Percentiles rank a stretch among this genome's conserved stretches.
These are phyloP conservation scores for Dissostichus mawsoni DNA, from an alignment of 2,113 vertebrate genomes.

Conservation along the genomic window DNA sequence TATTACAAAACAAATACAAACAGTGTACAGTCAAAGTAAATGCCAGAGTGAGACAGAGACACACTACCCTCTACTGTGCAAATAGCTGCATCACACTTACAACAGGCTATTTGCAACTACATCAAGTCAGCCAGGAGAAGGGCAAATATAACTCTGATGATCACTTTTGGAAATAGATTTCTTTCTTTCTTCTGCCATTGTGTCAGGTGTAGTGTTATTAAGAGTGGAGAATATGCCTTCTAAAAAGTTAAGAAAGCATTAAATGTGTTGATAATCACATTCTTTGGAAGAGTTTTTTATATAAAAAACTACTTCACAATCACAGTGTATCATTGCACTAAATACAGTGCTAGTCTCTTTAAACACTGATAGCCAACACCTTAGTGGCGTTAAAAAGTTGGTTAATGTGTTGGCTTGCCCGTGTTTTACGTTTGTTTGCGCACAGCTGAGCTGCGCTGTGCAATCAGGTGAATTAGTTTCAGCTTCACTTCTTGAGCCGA, in stretches of 20 bases:
- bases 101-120: background rate
- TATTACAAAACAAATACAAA: background rate
- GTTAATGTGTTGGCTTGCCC: background rate
- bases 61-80: conserved; percentile 59
- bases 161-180: background rate
- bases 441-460: background rate
- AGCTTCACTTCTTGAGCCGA: background rate
- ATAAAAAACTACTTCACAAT: background rate
- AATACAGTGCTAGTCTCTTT: background rate
- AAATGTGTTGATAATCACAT: background rate
- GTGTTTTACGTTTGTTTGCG: background rate
- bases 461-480: conserved; percentile 45
- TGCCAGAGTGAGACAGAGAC: background rate
- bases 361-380: background rate
- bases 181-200: background rate
- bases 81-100: conserved; percentile 20
- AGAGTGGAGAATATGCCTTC: background rate
- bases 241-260: background rate
- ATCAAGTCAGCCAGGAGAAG: no score
- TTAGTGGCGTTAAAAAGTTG: background rate
- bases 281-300: background rate
- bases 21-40: background rate
- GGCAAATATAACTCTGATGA: background rate
- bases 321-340: background rate
- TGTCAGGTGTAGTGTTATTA: background rate